Percentiles rank a stretch among this genome's conserved stretches.
These are phyloP conservation scores for Linepithema humile DNA, from an alignment of 1,140 invertebrate genomes.

Conservation along the genomic window DNA sequence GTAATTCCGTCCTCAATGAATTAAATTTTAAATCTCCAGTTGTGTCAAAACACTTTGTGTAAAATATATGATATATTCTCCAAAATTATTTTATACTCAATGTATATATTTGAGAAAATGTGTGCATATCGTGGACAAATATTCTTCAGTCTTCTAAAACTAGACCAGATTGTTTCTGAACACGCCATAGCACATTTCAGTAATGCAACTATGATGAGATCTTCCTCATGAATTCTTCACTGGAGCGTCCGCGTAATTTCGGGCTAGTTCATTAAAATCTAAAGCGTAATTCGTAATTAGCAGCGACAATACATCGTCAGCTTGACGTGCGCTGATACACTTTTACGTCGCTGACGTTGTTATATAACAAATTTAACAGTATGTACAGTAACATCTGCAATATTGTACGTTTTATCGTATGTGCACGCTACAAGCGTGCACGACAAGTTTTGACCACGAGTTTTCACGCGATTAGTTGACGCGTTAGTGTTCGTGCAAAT, in stretches of 20 bases:
- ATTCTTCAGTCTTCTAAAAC: not conserved
- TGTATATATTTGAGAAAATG: too few species aligned
- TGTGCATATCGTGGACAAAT: not conserved
- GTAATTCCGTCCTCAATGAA: too few species aligned
- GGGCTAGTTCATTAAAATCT: not conserved
- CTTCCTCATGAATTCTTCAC: conserved; percentile 8
- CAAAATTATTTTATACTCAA: too few species aligned
- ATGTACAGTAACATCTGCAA: not conserved
- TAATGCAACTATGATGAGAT: not conserved
- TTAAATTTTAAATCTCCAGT: too few species aligned
- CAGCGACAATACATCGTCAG: not conserved
- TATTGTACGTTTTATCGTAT: not conserved
- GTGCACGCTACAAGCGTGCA: too few species aligned
- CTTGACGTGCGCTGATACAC: not conserved
- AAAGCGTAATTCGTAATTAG: conserved; percentile 17
- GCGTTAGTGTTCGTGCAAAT: not conserved
- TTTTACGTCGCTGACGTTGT: conserved; percentile 2
- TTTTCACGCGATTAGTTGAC: conserved; percentile 13
- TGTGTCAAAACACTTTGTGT: too few species aligned
- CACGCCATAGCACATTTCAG: not conserved
- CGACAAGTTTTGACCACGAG: not conserved
- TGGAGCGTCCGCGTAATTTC: not conserved
- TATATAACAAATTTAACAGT: not conserved
- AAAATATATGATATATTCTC: too few species aligned
- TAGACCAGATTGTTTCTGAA: not conserved